Evolutionary conservation across 2,888 invertebrate genomes (phyloP).

Genomic region (Tipula unca): DNA sequence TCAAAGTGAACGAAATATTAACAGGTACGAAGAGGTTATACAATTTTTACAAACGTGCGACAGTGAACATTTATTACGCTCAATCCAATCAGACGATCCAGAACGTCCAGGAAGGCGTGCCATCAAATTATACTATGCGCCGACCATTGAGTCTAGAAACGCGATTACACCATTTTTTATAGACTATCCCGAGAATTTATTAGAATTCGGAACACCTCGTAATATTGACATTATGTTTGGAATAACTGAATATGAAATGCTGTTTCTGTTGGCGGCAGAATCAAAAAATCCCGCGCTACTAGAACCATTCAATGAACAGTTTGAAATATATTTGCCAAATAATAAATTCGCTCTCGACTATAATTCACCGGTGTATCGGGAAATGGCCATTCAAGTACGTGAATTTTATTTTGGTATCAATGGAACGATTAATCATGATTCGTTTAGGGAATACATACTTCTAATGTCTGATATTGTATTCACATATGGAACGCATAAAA

Average conservation of each 20-base stretch:
- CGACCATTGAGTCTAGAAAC: background rate
- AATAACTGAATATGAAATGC: slow-evolving; percentile 31
- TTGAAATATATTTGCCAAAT: too few relatives aligned
- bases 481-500: background rate
- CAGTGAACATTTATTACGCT: background rate
- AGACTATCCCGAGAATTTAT: background rate
- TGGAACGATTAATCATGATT: too few relatives aligned
- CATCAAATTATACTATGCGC: background rate
- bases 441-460: too few relatives aligned
- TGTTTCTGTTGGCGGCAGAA: slow-evolving; percentile 31
- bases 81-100: background rate
- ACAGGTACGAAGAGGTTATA: slow-evolving; percentile 17
- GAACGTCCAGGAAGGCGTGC: background rate
- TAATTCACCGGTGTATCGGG: slow-evolving; percentile 20
- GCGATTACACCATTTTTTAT: background rate
- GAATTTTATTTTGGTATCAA: slow-evolving; percentile 21
- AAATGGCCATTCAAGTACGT: slow-evolving; percentile 20
- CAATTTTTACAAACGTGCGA: slow-evolving; percentile 17
- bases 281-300: slow-evolving; percentile 25
- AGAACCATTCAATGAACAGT: too few relatives aligned
- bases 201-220: background rate
- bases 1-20: background rate
- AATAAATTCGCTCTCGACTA: too few relatives aligned
- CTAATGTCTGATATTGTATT: background rate
- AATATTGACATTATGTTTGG: slow-evolving; percentile 2